These are phyloP conservation scores for Oryctes rhinoceros DNA, from an alignment of 1,140 invertebrate genomes.

Conservation along the genomic window DNA sequence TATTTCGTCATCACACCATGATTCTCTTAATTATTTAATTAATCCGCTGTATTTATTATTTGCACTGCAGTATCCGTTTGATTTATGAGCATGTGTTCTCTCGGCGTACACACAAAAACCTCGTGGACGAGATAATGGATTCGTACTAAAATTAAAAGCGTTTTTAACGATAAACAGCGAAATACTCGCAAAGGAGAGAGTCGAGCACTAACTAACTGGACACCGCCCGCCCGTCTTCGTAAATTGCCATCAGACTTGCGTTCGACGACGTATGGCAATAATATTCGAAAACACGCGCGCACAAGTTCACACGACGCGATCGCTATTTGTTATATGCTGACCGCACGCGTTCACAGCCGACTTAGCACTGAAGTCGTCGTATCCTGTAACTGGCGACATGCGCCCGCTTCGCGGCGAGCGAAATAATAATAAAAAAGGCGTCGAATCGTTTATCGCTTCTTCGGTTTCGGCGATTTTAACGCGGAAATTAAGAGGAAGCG, in stretches of 20 bases:
- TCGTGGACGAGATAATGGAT: slow-evolving; percentile 31
- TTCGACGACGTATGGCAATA: background rate
- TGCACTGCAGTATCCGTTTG: slow-evolving; percentile 21
- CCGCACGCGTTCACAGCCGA: slow-evolving; percentile 16
- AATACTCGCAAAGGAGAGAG: background rate
- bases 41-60: slow-evolving; percentile 19
- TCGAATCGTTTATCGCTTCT: background rate
- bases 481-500: background rate
- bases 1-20: slow-evolving; percentile 8
- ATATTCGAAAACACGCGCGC: background rate
- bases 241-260: background rate
- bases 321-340: background rate
- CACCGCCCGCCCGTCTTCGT: background rate
- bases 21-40: slow-evolving; percentile 9
- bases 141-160: slow-evolving; percentile 24
- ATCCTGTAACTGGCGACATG: background rate
- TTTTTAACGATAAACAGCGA: slow-evolving; percentile 11
- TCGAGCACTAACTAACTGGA: background rate
- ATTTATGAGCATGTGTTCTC: slow-evolving; percentile 27
- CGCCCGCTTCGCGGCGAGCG: background rate
- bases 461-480: background rate
- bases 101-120: slow-evolving; percentile 11
- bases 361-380: slow-evolving; percentile 11
- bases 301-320: background rate
- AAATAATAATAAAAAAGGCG: background rate